Evolutionary conservation across 2,113 vertebrate species (phyloP).

Genomic region (Scopus umbretta): DNA sequence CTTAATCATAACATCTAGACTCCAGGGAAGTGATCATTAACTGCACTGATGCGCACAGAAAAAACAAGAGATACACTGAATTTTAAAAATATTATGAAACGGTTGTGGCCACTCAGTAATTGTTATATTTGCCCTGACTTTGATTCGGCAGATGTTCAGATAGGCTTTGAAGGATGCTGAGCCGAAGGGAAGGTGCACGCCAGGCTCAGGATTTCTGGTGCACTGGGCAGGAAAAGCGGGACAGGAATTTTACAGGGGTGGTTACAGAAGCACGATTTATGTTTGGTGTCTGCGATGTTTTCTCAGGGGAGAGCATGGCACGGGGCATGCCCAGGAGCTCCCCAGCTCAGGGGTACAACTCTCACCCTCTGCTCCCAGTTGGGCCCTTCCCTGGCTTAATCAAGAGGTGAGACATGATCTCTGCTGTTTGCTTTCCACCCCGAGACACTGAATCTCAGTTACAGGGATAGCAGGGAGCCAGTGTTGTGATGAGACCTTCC

Average conservation of each 20-base stretch:
- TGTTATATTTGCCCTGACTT: accelerated
- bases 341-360: too few species aligned
- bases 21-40: background rate
- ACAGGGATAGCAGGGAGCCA: background rate
- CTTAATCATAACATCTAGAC: background rate
- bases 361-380: background rate
- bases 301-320: background rate
- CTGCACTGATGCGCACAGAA: accelerated
- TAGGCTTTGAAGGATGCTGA: background rate
- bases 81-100: accelerated
- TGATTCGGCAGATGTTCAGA: background rate
- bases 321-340: too few species aligned
- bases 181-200: accelerated
- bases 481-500: background rate
- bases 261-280: background rate
- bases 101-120: background rate
- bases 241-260: background rate
- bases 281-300: background rate
- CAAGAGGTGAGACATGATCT: background rate
- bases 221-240: background rate
- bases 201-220: background rate
- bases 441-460: background rate
- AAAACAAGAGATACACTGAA: background rate
- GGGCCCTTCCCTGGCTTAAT: background rate
- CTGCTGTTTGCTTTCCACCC: background rate